These are phyloP conservation scores for Euzophera pinguis DNA, from an alignment of 2,888 invertebrate genomes.

Conservation along the genomic window DNA sequence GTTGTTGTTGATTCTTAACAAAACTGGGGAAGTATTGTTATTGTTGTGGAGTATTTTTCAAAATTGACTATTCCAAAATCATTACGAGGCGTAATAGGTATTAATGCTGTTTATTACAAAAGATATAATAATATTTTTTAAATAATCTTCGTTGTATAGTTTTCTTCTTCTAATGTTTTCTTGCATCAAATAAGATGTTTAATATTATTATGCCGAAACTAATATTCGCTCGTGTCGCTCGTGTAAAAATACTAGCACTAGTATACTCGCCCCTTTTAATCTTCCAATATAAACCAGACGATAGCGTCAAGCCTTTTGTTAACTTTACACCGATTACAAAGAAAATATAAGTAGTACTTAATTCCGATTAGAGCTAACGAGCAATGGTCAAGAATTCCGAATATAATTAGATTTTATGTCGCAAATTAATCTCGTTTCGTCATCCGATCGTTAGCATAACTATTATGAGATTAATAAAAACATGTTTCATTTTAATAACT, in stretches of 20 bases:
- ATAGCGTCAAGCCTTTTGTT: constrained; percentile 21
- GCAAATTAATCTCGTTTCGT: constrained; percentile 2
- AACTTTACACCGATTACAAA: constrained; percentile 4
- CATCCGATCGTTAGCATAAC: not conserved
- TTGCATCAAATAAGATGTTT: no score
- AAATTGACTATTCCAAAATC: no score
- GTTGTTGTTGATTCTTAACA: no score
- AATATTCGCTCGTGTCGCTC: no score
- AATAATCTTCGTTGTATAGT: no score
- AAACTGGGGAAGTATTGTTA: no score
- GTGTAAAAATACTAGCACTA: not conserved
- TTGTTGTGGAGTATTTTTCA: no score
- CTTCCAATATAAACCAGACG: constrained; percentile 27
- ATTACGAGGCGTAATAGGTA: no score
- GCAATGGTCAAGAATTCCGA: not conserved
- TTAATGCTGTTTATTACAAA: not conserved
- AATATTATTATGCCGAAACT: no score
- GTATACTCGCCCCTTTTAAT: constrained; percentile 15
- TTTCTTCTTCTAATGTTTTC: no score
- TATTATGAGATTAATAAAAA: not conserved
- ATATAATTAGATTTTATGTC: not conserved
- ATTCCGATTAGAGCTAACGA: constrained; percentile 1
- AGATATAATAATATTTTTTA: no score
- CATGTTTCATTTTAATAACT: not conserved
- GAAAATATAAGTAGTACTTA: not conserved